Evolutionary conservation across 1,140 invertebrate genomes (phyloP).

Genomic region (Hyles vespertilio): DNA sequence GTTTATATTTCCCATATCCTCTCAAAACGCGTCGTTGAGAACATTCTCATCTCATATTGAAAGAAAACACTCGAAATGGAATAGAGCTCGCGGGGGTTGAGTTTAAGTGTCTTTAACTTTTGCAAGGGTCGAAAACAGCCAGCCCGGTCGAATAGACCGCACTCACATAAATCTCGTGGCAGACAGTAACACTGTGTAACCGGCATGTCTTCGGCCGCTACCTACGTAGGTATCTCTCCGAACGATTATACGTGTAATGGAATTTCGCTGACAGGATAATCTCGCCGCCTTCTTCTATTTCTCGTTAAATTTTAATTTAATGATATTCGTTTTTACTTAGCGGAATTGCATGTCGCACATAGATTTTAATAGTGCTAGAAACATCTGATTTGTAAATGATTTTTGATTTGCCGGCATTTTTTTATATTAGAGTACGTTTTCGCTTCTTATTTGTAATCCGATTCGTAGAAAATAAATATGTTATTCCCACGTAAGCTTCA

Average conservation of each 20-base stretch:
- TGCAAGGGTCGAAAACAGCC: constrained; percentile 22
- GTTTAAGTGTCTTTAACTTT: constrained; percentile 29
- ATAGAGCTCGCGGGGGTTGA: constrained; percentile 17
- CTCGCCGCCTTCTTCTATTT: background rate
- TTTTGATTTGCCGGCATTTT: too few relatives aligned
- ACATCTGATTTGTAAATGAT: too few relatives aligned
- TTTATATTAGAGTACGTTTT: too few relatives aligned
- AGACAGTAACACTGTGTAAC: constrained; percentile 25
- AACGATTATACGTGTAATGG: constrained; percentile 10
- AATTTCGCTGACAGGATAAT: constrained; percentile 15
- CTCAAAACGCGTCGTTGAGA: constrained; percentile 4
- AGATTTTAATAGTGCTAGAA: too few relatives aligned
- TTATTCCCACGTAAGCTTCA: too few relatives aligned
- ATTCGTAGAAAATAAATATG: too few relatives aligned
- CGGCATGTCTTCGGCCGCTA: constrained; percentile 12
- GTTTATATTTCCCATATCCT: background rate
- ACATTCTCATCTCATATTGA: constrained; percentile 15
- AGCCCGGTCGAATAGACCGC: constrained; percentile 17
- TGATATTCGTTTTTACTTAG: too few relatives aligned
- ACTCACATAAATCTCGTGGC: constrained; percentile 19
- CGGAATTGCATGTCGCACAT: too few relatives aligned
- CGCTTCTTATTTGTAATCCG: too few relatives aligned
- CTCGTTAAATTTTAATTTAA: too few relatives aligned
- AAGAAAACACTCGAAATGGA: constrained; percentile 23
- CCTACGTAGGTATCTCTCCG: constrained; percentile 5